These are phyloP conservation scores for Sphaerodactylus townsendi DNA, from an alignment of 2,113 vertebrate genomes.

Conservation along the genomic window DNA sequence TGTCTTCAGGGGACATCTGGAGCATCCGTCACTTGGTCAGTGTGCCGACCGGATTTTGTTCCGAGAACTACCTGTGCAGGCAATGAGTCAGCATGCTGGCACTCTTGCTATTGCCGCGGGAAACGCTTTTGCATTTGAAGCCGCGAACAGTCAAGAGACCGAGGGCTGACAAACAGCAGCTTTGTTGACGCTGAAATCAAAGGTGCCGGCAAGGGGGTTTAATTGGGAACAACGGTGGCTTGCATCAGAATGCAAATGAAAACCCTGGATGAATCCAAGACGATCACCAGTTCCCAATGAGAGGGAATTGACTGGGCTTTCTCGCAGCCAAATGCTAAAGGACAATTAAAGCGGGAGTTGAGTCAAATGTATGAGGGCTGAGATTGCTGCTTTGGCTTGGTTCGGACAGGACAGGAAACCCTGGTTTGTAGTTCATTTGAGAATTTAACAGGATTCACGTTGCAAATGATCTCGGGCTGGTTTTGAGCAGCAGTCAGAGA, in stretches of 20 bases:
- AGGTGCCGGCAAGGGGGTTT: conserved; percentile 18
- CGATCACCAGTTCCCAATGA: not conserved
- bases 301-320: not conserved
- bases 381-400: not conserved
- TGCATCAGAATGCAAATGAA: not conserved
- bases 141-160: not conserved
- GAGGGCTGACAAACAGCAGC: not conserved
- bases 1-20: not conserved
- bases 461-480: no score
- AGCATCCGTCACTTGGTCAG: not conserved
- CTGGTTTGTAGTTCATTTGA: no score
- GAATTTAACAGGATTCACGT: no score
- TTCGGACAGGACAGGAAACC: no score
- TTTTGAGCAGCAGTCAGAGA: no score
- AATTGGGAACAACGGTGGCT: not conserved
- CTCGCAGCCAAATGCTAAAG: not conserved
- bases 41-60: conserved; percentile 13
- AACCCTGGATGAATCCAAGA: not conserved
- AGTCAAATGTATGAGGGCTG: not conserved
- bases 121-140: not conserved
- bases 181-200: conserved; percentile 24
- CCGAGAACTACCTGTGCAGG: conserved; percentile 13
- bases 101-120: conserved; percentile 23
- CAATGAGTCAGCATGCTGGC: not conserved
- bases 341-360: not conserved